Evolutionary conservation across 2,888 invertebrate species (phyloP).

Genomic region (Brachyopa scutellaris): DNA sequence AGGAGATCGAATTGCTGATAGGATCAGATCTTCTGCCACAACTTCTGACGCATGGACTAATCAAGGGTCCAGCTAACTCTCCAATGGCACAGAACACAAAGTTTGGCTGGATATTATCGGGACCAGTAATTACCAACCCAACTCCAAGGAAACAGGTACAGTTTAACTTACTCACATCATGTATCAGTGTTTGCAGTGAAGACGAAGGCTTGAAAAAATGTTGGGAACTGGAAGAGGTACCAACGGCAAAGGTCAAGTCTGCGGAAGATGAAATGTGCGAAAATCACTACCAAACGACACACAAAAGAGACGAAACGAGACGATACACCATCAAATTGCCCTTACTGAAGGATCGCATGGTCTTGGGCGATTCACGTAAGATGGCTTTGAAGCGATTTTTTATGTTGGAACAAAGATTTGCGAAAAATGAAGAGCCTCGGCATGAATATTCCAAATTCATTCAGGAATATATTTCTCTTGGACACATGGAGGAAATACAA

Average conservation of each 20-base stretch:
- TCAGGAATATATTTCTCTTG: slow-evolving; percentile 19
- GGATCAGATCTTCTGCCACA: too few species aligned
- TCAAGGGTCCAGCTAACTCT: too few species aligned
- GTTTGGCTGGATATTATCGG: too few species aligned
- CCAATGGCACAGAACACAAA: too few species aligned
- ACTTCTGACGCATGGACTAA: too few species aligned
- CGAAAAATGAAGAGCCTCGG: not conserved
- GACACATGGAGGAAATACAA: slow-evolving; percentile 12
- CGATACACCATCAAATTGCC: too few species aligned
- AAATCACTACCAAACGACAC: not conserved
- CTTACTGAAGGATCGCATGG: slow-evolving; percentile 13
- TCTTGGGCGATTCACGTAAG: slow-evolving; percentile 21
- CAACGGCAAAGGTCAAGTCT: not conserved
- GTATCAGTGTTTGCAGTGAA: slow-evolving; percentile 15
- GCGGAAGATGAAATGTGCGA: slow-evolving; percentile 34
- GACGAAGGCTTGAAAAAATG: slow-evolving; percentile 19
- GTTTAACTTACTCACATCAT: not conserved
- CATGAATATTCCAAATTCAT: slow-evolving; percentile 19
- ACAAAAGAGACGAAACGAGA: slow-evolving; percentile 1
- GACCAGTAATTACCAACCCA: not conserved
- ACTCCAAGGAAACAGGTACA: not conserved
- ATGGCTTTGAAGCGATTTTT: slow-evolving; percentile 15
- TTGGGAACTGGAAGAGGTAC: slow-evolving; percentile 23
- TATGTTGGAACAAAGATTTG: slow-evolving; percentile 7
- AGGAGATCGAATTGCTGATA: too few species aligned